Conservation (phyloP, 2,113 vertebrate genomes). For the Melanocharis versteri region DNA sequence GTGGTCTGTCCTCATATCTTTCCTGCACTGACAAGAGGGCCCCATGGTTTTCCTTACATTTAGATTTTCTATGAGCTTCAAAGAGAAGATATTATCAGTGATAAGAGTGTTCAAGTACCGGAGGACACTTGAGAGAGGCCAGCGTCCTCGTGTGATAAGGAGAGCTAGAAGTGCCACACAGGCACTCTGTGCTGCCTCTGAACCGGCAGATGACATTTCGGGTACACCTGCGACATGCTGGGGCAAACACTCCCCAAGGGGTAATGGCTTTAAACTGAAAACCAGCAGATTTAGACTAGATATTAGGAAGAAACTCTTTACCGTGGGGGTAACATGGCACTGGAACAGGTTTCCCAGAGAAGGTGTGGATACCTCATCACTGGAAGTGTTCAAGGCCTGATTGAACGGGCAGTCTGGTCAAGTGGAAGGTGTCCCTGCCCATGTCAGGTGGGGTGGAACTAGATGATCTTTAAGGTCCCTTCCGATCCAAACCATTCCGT, state of each 20-base stretch:
- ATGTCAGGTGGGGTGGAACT: not conserved
- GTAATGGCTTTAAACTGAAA: not conserved
- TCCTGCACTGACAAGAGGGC: not conserved
- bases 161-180: accelerated
- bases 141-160: accelerated
- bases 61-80: not conserved
- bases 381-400: not conserved
- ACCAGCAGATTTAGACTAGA: not conserved
- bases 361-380: not conserved
- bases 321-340: not conserved
- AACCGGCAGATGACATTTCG: accelerated
- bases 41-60: not conserved
- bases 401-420: no score
- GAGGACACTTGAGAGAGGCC: not conserved
- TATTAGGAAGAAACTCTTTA: not conserved
- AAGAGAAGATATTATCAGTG: not conserved
- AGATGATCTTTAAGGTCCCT: not conserved
- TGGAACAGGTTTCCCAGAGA: not conserved
- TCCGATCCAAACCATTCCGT: not conserved
- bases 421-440: not conserved
- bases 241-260: not conserved
- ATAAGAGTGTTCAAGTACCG: not conserved
- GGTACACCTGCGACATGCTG: no score
- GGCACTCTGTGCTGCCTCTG: not conserved
- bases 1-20: not conserved